Percentiles rank a stretch among this genome's conserved stretches.
phyloP scores from a whole-genome alignment of 2,888 invertebrate genomes.

The Drosophila kuntzei region DNA sequence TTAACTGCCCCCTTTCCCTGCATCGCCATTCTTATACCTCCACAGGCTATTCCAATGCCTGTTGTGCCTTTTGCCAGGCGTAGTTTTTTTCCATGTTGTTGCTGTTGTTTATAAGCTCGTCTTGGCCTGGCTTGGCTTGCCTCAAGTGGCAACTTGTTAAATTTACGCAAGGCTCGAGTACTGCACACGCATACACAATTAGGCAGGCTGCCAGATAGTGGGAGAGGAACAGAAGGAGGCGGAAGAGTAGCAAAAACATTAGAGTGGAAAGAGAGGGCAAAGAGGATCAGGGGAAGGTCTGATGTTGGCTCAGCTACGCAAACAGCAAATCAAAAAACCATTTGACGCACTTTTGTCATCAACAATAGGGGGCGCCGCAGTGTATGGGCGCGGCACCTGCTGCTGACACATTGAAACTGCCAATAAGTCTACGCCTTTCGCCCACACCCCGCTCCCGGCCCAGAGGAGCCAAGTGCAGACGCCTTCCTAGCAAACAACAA shows the following conservation, averaged over 20 bases:
- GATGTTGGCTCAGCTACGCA: conserved; percentile 68
- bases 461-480: conserved; percentile 43
- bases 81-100: conserved; percentile 46
- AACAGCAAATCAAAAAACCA: conserved; percentile 80
- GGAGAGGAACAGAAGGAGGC: background rate
- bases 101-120: conserved; percentile 35
- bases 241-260: background rate
- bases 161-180: conserved; percentile 75
- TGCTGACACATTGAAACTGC: conserved; percentile 78
- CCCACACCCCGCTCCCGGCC: background rate
- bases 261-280: background rate
- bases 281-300: background rate
- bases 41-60: background rate
- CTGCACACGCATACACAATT: conserved; percentile 79
- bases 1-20: background rate
- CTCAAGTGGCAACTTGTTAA: conserved; percentile 79
- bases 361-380: conserved; percentile 44
- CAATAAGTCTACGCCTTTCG: conserved; percentile 57
- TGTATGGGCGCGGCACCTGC: conserved; percentile 63
- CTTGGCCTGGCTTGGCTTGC: conserved; percentile 36
- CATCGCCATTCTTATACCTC: background rate
- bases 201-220: conserved; percentile 35
- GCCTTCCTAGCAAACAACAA: conserved; percentile 21
- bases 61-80: conserved; percentile 43
- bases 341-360: conserved; percentile 81